phyloP scores from a whole-genome alignment of 2,113 vertebrate species.

The Hemichromis elongatus region DNA sequence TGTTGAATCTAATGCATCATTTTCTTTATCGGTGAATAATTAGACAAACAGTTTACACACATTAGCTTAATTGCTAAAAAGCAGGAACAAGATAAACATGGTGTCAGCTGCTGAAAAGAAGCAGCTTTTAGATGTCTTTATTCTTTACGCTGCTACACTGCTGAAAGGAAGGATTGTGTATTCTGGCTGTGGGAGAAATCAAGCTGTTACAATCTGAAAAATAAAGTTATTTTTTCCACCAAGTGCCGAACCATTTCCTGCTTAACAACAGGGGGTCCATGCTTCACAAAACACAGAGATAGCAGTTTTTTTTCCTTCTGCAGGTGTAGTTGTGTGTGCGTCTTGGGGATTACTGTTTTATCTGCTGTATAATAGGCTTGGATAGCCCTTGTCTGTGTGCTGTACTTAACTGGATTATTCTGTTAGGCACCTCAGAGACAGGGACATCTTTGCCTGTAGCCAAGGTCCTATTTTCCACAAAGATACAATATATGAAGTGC shows the following conservation, averaged over 20 bases:
- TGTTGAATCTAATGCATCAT: background rate
- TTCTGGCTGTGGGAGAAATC: background rate
- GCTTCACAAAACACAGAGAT: background rate
- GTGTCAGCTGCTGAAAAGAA: background rate
- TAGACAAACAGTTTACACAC: background rate
- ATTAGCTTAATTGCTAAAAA: background rate
- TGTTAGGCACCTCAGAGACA: constrained; percentile 1
- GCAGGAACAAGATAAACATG: background rate
- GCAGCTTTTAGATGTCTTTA: background rate
- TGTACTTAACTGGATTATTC: constrained; percentile 39
- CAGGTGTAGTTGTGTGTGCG: constrained; percentile 4
- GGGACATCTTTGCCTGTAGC: background rate
- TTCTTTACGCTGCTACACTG: background rate
- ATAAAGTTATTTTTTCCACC: background rate
- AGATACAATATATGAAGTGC: background rate
- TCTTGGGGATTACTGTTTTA: constrained; percentile 17
- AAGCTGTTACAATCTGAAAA: background rate
- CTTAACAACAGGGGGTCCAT: background rate
- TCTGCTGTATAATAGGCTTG: constrained; percentile 38
- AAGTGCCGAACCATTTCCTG: background rate
- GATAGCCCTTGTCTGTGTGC: constrained; percentile 13
- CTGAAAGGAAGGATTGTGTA: background rate
- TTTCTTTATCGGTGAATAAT: background rate
- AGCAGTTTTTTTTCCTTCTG: background rate
- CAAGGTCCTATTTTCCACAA: constrained; percentile 5